phyloP scores from a whole-genome alignment of 2,888 invertebrate genomes.

The Sarcophaga subvicina region DNA sequence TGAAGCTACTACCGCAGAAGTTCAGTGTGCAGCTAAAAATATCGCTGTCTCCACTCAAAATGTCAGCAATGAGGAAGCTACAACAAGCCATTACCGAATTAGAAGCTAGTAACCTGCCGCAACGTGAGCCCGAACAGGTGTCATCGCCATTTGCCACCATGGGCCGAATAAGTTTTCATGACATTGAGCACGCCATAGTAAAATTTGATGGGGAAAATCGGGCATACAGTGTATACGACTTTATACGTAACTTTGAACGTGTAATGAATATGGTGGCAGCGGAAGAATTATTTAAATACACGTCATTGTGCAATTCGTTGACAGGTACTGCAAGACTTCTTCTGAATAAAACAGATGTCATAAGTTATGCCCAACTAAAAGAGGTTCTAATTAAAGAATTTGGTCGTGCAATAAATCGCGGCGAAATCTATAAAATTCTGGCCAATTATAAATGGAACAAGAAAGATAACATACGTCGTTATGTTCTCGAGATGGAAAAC shows the following conservation, averaged over 20 bases:
- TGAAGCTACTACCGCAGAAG: too few species aligned
- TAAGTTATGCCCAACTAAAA: constrained; percentile 17
- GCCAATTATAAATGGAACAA: constrained; percentile 46
- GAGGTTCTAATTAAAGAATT: constrained; percentile 5
- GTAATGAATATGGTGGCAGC: constrained; percentile 12
- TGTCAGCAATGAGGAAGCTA: too few species aligned
- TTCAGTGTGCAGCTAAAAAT: too few species aligned
- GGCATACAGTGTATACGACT: constrained; percentile 33
- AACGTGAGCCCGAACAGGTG: too few species aligned
- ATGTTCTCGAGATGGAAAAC: constrained; percentile 58
- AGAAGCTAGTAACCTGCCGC: too few species aligned
- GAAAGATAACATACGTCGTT: constrained; percentile 56
- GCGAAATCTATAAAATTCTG: constrained; percentile 29
- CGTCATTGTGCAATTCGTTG: constrained; percentile 2
- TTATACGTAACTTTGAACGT: constrained; percentile 25
- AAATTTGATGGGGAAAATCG: constrained; percentile 41
- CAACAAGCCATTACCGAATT: too few species aligned
- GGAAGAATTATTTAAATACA: constrained; percentile 34
- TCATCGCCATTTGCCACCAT: too few species aligned
- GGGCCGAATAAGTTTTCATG: too few species aligned
- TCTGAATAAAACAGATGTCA: constrained; percentile 23
- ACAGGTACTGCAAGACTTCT: constrained; percentile 23
- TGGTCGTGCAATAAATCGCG: constrained; percentile 25
- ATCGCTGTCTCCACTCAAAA: too few species aligned
- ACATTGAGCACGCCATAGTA: constrained; percentile 6